Evolutionary conservation across 1,140 invertebrate species (phyloP).

Genomic region (Diabrotica virgifera): DNA sequence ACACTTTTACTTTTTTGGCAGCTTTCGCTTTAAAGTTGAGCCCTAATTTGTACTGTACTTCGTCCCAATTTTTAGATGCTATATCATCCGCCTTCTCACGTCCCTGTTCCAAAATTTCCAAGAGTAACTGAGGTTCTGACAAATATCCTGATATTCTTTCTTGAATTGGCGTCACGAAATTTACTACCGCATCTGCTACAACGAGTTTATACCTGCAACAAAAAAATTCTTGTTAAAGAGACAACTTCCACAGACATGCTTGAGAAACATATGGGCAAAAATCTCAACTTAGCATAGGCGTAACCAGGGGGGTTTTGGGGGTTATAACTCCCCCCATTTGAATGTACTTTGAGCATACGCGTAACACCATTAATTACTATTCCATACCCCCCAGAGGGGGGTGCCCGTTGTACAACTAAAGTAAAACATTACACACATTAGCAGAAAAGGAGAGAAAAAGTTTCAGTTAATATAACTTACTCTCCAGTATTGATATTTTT

Average conservation of each 20-base stretch:
- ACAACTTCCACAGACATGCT: neutral
- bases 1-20: neutral
- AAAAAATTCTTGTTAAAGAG: constrained; percentile 23
- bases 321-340: too few relatives aligned
- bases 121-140: constrained; percentile 62
- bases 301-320: too few relatives aligned
- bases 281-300: too few relatives aligned
- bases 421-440: neutral
- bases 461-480: constrained; percentile 45
- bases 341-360: too few relatives aligned
- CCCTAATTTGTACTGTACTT: constrained; percentile 67
- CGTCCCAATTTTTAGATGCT: constrained; percentile 65
- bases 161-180: constrained; percentile 72
- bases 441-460: neutral
- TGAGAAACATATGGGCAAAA: constrained; percentile 8
- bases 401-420: too few relatives aligned
- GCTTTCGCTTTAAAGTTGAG: constrained; percentile 39
- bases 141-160: constrained; percentile 59
- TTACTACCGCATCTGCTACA: constrained; percentile 71
- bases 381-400: too few relatives aligned
- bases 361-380: too few relatives aligned
- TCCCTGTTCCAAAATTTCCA: constrained; percentile 67
- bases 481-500: constrained; percentile 69
- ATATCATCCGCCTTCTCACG: constrained; percentile 64
- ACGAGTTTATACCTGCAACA: constrained; percentile 67